A percentile compares a stretch with the other conserved stretches of the same genome.
Evolutionary conservation across 2,113 vertebrate species (phyloP).

Genomic region (Alligator mississippiensis): DNA sequence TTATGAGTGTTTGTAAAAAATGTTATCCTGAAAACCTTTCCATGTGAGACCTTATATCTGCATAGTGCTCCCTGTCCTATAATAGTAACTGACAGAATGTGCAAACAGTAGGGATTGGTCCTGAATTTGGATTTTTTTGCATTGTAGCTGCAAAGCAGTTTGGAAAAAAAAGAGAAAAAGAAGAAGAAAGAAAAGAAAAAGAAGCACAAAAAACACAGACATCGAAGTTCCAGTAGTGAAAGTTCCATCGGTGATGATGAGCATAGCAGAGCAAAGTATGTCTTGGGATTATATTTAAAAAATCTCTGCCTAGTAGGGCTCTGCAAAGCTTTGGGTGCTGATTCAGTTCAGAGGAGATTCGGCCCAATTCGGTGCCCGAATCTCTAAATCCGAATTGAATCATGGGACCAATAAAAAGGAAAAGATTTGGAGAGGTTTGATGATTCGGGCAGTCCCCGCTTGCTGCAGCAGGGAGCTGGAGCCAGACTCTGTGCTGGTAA

Average conservation of each 20-base stretch:
- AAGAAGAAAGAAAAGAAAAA: conserved; percentile 86
- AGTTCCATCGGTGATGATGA: conserved; percentile 82
- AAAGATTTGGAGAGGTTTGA: too few species aligned
- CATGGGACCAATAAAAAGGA: too few species aligned
- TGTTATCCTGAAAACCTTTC: neutral
- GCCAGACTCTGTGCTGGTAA: too few species aligned
- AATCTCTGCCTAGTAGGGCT: neutral
- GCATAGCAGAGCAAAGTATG: conserved; percentile 57
- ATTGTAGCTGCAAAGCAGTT: conserved; percentile 89
- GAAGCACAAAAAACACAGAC: conserved; percentile 85
- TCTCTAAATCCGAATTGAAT: too few species aligned
- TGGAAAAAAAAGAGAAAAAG: conserved; percentile 90
- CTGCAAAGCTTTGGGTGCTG: too few species aligned
- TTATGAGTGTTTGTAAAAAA: neutral
- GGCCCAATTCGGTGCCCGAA: too few species aligned
- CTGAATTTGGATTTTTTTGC: neutral
- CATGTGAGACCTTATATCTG: rapidly evolving
- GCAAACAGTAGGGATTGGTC: neutral
- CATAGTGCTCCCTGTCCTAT: neutral
- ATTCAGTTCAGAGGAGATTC: too few species aligned
- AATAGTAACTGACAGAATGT: rapidly evolving
- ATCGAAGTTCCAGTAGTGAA: conserved; percentile 74
- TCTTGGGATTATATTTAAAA: neutral
- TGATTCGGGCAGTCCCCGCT: too few species aligned
- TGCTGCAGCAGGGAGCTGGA: too few species aligned